Percentiles rank a stretch among this genome's conserved stretches.
These are phyloP conservation scores for Nasonia vitripennis DNA, from an alignment of 1,140 invertebrate genomes.

Conservation along the genomic window DNA sequence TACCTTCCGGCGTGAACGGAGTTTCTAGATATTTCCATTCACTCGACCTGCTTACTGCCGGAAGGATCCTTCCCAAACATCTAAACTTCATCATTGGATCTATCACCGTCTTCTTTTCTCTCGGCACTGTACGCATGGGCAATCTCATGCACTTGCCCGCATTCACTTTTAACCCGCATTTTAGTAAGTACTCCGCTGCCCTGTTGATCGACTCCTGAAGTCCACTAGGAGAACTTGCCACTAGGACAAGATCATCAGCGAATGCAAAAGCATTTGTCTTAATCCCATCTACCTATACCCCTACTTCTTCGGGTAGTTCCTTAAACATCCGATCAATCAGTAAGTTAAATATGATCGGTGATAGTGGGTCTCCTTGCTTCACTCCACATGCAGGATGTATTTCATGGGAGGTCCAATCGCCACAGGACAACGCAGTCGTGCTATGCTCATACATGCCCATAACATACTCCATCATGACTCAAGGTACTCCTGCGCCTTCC, in stretches of 20 bases:
- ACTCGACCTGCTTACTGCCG: neutral
- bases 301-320: conserved; percentile 54
- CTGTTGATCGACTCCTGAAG: conserved; percentile 1
- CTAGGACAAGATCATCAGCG: conserved; percentile 69
- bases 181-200: neutral
- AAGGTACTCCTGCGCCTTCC: conserved; percentile 4
- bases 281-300: conserved; percentile 52
- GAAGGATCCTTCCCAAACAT: neutral
- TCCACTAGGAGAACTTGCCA: conserved; percentile 56
- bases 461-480: conserved; percentile 41
- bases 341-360: conserved; percentile 57
- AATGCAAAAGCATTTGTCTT: conserved; percentile 63
- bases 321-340: conserved; percentile 47
- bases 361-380: conserved; percentile 61
- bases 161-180: conserved; percentile 58
- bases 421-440: conserved; percentile 67
- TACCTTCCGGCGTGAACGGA: neutral
- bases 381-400: conserved; percentile 48
- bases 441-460: conserved; percentile 19
- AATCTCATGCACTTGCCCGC: conserved; percentile 59
- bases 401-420: conserved; percentile 74
- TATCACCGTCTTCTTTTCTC: conserved; percentile 20
- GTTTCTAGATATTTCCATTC: neutral
- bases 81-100: neutral
- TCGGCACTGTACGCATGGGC: conserved; percentile 54